Evolutionary conservation across 2,888 invertebrate species (phyloP).

Genomic region (Lithophane semibrunnea): DNA sequence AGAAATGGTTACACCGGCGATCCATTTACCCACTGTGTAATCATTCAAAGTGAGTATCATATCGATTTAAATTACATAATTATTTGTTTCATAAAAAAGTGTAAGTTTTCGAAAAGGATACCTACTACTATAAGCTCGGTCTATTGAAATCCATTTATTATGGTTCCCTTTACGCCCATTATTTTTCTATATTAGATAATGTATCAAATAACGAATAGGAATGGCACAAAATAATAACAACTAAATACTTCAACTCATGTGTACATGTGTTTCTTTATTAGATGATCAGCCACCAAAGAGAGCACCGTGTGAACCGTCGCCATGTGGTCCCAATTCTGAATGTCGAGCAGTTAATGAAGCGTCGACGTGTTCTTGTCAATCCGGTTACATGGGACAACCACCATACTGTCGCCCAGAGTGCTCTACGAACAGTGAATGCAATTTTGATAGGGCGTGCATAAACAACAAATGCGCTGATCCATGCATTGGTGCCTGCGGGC

Average conservation of each 20-base stretch:
- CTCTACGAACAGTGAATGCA: conserved; percentile 95
- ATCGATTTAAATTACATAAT: neutral
- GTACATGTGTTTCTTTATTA: conserved; percentile 56
- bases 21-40: conserved; percentile 93
- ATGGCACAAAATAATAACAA: neutral
- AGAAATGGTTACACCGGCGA: conserved; percentile 93
- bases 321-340: conserved; percentile 95
- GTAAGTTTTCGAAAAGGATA: neutral
- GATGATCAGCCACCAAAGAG: conserved; percentile 76
- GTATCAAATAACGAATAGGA: neutral
- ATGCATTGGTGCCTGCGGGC: conserved; percentile 95
- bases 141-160: neutral
- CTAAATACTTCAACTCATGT: conserved; percentile 4
- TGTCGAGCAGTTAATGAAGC: conserved; percentile 90
- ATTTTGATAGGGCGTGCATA: conserved; percentile 93
- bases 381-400: conserved; percentile 93
- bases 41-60: conserved; percentile 76
- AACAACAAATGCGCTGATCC: conserved; percentile 95
- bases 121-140: neutral
- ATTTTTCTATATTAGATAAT: neutral
- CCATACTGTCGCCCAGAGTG: conserved; percentile 96
- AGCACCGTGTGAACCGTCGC: conserved; percentile 92
- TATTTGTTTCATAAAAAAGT: neutral
- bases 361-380: conserved; percentile 93
- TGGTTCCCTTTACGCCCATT: no score